Conservation (phyloP, 2,888 invertebrate species). For the Ecdyonurus torrentis region DNA sequence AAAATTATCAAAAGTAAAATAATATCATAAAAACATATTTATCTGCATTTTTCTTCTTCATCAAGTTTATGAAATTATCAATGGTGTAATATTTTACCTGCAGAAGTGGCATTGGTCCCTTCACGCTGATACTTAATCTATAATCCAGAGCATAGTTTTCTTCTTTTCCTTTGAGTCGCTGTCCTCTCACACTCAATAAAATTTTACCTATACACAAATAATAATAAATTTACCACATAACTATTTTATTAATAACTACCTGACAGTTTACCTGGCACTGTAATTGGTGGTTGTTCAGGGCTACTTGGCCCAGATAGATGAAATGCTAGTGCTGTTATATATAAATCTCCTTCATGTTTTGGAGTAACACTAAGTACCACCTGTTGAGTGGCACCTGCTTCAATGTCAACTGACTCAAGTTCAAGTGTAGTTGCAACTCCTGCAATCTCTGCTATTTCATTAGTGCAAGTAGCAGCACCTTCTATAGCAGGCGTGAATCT, state of each 20-base stretch:
- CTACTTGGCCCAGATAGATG: slow-evolving; percentile 29
- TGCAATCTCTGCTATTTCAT: slow-evolving; percentile 25
- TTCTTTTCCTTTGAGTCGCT: slow-evolving; percentile 35
- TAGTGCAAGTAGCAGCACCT: slow-evolving; percentile 26
- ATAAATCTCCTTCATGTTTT: slow-evolving; percentile 50
- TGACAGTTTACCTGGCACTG: not conserved
- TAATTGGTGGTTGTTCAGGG: not conserved
- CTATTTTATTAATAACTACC: not conserved
- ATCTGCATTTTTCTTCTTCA: not conserved
- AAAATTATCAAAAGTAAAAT: too few relatives aligned
- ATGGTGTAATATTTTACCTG: slow-evolving; percentile 34
- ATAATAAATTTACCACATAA: not conserved
- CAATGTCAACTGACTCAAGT: slow-evolving; percentile 36
- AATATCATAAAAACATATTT: not conserved
- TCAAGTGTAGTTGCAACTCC: slow-evolving; percentile 37
- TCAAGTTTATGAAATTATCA: not conserved
- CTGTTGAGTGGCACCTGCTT: slow-evolving; percentile 39
- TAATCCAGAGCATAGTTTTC: slow-evolving; percentile 41
- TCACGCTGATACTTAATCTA: slow-evolving; percentile 54
- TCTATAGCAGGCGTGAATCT: slow-evolving; percentile 32
- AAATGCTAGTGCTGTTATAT: slow-evolving; percentile 55
- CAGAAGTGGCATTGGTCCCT: slow-evolving; percentile 64
- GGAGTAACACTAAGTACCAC: slow-evolving; percentile 58
- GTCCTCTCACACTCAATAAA: slow-evolving; percentile 31
- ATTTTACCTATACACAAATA: slow-evolving; percentile 24